phyloP scores from a whole-genome alignment of 2,888 invertebrate genomes.

The Calliopum simillimum region DNA sequence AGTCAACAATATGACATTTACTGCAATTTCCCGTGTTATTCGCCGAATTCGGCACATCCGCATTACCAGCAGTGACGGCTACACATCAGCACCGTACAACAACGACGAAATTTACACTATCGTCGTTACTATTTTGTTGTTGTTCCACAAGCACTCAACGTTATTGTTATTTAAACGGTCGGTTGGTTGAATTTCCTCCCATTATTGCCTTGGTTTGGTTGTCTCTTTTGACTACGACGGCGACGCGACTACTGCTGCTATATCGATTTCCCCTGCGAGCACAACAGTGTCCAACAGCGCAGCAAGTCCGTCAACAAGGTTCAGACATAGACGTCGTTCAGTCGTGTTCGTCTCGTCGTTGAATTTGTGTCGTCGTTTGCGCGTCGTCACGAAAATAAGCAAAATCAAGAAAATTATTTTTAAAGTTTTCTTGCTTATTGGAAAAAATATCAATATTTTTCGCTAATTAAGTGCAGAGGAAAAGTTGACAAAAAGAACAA shows the following conservation, averaged over 20 bases:
- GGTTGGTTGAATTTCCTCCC: neutral
- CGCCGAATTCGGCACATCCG: constrained; percentile 14
- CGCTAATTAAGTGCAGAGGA: constrained; percentile 18
- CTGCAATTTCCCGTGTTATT: neutral
- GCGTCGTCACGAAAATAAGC: constrained; percentile 40
- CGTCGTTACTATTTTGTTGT: no score
- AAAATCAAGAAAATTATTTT: constrained; percentile 11
- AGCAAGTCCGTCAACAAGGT: constrained; percentile 6
- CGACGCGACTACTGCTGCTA: constrained; percentile 6
- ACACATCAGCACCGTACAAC: constrained; percentile 9
- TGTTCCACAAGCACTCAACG: no score
- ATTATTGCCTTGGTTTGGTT: neutral
- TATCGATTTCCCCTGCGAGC: constrained; percentile 35
- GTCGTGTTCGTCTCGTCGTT: constrained; percentile 64
- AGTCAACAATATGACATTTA: constrained; percentile 22
- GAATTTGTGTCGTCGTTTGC: constrained; percentile 50
- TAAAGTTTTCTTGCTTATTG: constrained; percentile 29
- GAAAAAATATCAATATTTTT: constrained; percentile 42
- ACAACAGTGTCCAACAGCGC: constrained; percentile 5
- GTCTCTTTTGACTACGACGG: constrained; percentile 10
- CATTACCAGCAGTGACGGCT: constrained; percentile 17
- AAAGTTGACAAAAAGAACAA: constrained; percentile 10
- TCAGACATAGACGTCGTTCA: constrained; percentile 44
- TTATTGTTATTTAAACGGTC: no score
- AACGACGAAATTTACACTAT: no score